Evolutionary conservation across 2,113 vertebrate genomes (phyloP), one percentile per base, ranked within the genome.

Genomic region (Rana temporaria): DNA sequence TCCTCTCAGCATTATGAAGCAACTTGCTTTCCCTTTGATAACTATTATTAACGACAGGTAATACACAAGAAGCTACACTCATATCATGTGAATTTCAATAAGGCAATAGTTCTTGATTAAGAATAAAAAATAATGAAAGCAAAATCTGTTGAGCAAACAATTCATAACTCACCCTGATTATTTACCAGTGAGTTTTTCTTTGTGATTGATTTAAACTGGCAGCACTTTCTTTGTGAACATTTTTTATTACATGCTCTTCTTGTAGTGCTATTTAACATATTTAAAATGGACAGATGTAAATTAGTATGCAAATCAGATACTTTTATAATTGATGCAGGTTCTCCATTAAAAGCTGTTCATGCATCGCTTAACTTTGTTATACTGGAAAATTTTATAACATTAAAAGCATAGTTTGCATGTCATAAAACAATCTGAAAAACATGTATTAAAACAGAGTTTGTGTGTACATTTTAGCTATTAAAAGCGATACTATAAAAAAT

Each of bases 301-400:
- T 79, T 67, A 79, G 76, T 56, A 79, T 56, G 76, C 76, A 79
- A 79, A 79, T 79, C 76, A 67, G 76, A 79, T 79, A 55, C 42
- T 79, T 48, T 7, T 67, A 67, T 67, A 79, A 79, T 56, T 79
- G 76, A 79, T 79, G 76, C 34, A 53, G 26, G 64, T 34, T 68
- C 62, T 67, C 42, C 67, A 67, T 66, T 79, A 67, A 66, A 78
- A 67, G 64, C 76, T 79, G 63, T 24, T 55, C 74, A 63, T 66
- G 42, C 63, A 78, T 66, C 62, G 56, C 76, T 56, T 78, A 78
- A 65, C 62, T 78, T 53, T 78, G 60, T 65, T 65, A 63, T 65
- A 24, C 22, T 24, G 52, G 75, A 57, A 55, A 79, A 22, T 67
- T 79, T 24, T 67, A 18, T 20, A 74, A 59, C 26, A 34, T 74